Conservation (phyloP, 2,888 invertebrate species). For the Chaitophorus viminalis region DNA sequence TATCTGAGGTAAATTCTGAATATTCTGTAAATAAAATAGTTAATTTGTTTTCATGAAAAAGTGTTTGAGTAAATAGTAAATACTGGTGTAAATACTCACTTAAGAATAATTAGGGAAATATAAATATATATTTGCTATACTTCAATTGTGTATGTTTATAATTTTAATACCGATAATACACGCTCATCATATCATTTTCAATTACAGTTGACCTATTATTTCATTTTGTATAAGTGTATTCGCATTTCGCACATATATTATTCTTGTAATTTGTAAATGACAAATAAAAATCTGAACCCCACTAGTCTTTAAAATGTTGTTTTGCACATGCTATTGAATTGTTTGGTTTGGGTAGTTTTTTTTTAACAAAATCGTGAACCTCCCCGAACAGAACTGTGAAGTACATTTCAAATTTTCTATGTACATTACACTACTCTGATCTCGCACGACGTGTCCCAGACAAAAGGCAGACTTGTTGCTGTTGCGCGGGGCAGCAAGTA, state of each 20-base stretch:
- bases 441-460: background rate
- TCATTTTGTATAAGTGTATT: background rate
- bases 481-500: conserved; percentile 9
- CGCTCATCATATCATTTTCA: background rate
- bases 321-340: background rate
- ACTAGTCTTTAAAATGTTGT: background rate
- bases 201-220: background rate
- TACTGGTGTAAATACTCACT: background rate
- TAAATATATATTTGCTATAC: background rate
- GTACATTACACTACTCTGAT: background rate
- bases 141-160: background rate
- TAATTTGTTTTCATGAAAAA: too few relatives aligned
- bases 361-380: background rate
- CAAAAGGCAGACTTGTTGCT: conserved; percentile 14
- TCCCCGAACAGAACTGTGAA: background rate
- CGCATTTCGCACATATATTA: background rate
- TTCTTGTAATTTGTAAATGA: background rate
- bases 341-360: background rate
- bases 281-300: background rate
- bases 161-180: background rate
- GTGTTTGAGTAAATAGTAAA: background rate
- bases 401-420: background rate
- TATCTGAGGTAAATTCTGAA: background rate
- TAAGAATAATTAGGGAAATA: background rate
- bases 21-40: background rate